These are phyloP conservation scores for Cyphomyrus plagiostoma DNA, from an alignment of 2,113 vertebrate species.

Conservation along the genomic window DNA sequence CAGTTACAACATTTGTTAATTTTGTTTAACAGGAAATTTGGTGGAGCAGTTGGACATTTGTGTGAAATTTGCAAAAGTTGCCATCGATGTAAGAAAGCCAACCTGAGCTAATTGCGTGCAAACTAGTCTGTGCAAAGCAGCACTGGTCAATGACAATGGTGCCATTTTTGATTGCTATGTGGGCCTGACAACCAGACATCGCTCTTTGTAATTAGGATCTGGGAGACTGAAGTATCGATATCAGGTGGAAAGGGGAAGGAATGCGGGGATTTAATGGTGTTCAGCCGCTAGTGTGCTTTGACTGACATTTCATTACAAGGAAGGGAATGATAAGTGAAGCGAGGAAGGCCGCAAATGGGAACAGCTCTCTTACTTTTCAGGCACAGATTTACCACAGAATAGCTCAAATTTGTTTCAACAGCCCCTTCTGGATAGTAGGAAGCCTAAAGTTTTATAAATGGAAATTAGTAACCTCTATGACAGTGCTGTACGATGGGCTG, in stretches of 20 bases:
- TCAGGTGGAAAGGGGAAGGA: background rate
- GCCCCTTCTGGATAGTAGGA: background rate
- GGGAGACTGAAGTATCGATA: constrained; percentile 9
- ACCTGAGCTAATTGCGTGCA: background rate
- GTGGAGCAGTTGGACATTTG: background rate
- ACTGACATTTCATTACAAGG: constrained; percentile 8
- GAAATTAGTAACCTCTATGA: background rate
- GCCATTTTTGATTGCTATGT: background rate
- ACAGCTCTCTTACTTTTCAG: background rate
- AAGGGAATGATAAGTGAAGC: background rate
- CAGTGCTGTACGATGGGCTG: background rate
- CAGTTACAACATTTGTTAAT: background rate
- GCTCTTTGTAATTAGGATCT: constrained; percentile 17
- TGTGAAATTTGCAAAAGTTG: background rate
- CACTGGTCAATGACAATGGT: background rate
- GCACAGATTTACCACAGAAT: background rate
- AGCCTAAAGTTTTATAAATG: background rate
- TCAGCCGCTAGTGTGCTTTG: background rate
- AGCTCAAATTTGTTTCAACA: background rate
- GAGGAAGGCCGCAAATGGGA: background rate
- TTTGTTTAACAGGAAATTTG: background rate
- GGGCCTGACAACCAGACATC: background rate
- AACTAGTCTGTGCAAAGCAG: background rate
- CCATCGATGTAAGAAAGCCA: background rate
- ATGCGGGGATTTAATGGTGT: background rate